Percentiles rank a stretch among this genome's conserved stretches.
Conservation (phyloP, 2,113 vertebrate genomes). For the Phycodurus eques region DNA sequence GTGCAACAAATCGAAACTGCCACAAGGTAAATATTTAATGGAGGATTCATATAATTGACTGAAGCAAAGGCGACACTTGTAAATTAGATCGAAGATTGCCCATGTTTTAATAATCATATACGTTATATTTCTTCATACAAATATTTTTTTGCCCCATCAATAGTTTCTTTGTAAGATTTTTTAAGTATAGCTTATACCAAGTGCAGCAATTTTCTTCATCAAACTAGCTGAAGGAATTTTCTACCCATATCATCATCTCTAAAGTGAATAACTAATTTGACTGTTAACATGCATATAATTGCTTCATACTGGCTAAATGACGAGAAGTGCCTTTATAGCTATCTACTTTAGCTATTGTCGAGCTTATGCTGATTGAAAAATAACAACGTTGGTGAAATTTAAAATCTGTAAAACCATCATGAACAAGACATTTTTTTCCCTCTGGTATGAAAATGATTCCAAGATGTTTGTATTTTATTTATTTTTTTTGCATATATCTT, state of each 20-base stretch:
- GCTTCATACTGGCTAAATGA: neutral
- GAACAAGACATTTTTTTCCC: neutral
- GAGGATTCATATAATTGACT: neutral
- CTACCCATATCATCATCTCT: neutral
- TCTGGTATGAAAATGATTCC: too few species aligned
- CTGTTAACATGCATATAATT: neutral
- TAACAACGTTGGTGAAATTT: neutral
- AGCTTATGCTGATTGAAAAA: neutral
- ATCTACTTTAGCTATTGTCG: neutral
- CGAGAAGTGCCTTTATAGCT: neutral
- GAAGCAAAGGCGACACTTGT: neutral
- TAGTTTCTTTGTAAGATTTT: constrained; percentile 3
- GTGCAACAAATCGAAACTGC: neutral
- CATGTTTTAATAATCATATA: neutral
- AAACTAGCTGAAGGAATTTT: constrained; percentile 9
- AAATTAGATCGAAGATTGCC: neutral
- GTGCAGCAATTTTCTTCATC: neutral
- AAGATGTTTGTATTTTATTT: neutral
- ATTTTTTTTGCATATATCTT: neutral
- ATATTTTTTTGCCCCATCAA: constrained; percentile 1
- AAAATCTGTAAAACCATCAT: neutral
- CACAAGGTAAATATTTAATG: neutral
- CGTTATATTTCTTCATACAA: neutral
- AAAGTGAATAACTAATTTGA: neutral
- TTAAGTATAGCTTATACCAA: constrained; percentile 1